Evolutionary conservation across 2,888 invertebrate genomes (phyloP).

Genomic region (Watsonalla binaria): DNA sequence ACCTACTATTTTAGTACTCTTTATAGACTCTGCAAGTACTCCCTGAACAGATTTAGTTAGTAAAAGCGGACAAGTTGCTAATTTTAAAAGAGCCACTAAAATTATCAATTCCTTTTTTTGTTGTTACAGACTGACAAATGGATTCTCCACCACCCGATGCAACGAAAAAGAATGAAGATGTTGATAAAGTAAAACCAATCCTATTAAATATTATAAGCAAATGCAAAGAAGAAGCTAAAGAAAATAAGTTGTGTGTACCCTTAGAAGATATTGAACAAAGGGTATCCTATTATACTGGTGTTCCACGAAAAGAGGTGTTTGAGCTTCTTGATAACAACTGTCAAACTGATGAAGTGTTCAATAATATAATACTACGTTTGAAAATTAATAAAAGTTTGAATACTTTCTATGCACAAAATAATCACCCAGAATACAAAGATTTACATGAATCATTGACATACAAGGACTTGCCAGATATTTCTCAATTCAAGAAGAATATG

Average conservation of each 20-base stretch:
- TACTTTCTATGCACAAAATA: slow-evolving; percentile 12
- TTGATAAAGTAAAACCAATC: slow-evolving; percentile 7
- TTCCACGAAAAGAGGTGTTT: slow-evolving; percentile 14
- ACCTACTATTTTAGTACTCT: no score
- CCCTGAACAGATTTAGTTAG: no score
- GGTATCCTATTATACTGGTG: slow-evolving; percentile 31
- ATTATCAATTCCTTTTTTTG: neutral
- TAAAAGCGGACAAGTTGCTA: no score
- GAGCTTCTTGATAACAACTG: slow-evolving; percentile 2
- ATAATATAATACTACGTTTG: slow-evolving; percentile 22
- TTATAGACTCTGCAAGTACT: no score
- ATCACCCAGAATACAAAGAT: slow-evolving; percentile 10
- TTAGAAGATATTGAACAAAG: slow-evolving; percentile 26
- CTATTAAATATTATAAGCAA: slow-evolving; percentile 18
- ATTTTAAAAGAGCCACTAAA: no score
- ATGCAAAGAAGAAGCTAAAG: slow-evolving; percentile 29
- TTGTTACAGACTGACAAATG: neutral
- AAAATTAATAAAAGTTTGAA: slow-evolving; percentile 22
- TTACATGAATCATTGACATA: slow-evolving; percentile 13
- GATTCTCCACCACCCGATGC: no score
- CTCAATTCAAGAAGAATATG: slow-evolving; percentile 16
- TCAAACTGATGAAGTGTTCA: slow-evolving; percentile 3
- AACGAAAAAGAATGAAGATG: neutral
- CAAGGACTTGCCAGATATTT: slow-evolving; percentile 8
- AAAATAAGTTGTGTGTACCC: slow-evolving; percentile 19